Conservation (phyloP, 2,797 vertebrate species). For the Rhinichthys osculus region DNA sequence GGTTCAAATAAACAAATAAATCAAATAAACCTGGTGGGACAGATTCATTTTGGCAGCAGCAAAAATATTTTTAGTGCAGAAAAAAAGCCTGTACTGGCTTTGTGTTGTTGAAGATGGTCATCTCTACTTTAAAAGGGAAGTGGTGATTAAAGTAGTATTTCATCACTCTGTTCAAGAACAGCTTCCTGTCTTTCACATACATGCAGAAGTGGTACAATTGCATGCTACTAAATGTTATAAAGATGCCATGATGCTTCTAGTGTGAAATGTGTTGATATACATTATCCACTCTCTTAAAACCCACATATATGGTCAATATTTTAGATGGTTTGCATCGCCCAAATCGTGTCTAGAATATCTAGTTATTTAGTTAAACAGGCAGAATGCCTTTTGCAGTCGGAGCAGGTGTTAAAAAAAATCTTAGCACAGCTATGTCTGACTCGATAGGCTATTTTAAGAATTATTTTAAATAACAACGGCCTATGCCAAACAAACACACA, state of each 20-base stretch:
- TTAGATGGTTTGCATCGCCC: background rate
- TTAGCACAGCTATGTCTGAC: background rate
- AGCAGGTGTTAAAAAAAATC: background rate
- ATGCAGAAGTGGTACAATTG: constrained; percentile 17
- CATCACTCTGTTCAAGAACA: constrained; percentile 33
- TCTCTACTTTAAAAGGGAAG: constrained; percentile 30
- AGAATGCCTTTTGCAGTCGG: background rate
- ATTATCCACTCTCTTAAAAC: background rate
- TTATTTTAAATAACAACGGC: background rate
- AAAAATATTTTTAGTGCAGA: background rate
- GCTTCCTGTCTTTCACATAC: constrained; percentile 22
- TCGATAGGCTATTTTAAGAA: background rate
- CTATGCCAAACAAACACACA: background rate
- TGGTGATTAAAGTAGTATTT: constrained; percentile 22
- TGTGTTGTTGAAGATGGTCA: background rate
- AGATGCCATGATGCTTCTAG: background rate
- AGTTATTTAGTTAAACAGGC: background rate
- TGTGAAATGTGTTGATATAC: background rate
- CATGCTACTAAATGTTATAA: background rate
- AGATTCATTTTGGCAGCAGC: background rate
- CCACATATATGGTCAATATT: background rate
- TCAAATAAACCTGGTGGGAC: background rate
- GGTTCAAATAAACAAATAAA: background rate
- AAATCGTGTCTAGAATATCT: background rate
- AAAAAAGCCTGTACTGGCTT: background rate